These are phyloP conservation scores for Setophaga coronata DNA, from an alignment of 2,113 vertebrate species.

Conservation along the genomic window DNA sequence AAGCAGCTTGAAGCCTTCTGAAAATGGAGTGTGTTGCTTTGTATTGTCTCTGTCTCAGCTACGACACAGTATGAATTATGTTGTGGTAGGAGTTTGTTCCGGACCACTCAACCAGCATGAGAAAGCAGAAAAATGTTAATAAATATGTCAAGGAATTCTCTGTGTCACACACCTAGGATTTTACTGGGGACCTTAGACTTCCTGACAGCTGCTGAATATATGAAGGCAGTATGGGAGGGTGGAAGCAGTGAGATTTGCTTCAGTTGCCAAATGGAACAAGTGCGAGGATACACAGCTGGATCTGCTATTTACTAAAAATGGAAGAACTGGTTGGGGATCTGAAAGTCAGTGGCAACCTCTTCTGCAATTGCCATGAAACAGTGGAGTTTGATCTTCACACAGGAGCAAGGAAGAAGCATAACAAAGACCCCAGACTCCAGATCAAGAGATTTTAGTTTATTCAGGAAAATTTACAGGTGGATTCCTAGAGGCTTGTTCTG, in stretches of 20 bases:
- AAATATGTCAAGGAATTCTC: background rate
- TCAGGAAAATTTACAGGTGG: background rate
- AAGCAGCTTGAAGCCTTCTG: too few species aligned
- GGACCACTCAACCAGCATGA: background rate
- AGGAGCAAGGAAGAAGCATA: background rate
- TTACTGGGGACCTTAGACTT: background rate
- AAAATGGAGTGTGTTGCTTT: background rate
- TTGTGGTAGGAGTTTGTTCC: background rate
- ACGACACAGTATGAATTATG: background rate
- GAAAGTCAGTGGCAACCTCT: background rate
- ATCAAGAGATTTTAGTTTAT: background rate
- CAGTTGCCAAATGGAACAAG: background rate
- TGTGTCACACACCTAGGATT: background rate
- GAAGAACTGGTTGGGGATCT: background rate
- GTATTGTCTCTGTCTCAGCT: background rate
- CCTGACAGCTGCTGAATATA: background rate
- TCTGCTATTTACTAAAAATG: background rate
- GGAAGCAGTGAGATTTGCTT: background rate
- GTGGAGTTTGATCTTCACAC: background rate
- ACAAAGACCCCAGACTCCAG: background rate
- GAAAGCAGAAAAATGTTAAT: background rate
- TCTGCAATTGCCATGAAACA: background rate
- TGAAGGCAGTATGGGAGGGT: background rate
- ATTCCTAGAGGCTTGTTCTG: background rate
- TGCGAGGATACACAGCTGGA: background rate